Evolutionary conservation across 2,797 vertebrate species (phyloP).

Genomic region (Hapalemur alaotrensis): DNA sequence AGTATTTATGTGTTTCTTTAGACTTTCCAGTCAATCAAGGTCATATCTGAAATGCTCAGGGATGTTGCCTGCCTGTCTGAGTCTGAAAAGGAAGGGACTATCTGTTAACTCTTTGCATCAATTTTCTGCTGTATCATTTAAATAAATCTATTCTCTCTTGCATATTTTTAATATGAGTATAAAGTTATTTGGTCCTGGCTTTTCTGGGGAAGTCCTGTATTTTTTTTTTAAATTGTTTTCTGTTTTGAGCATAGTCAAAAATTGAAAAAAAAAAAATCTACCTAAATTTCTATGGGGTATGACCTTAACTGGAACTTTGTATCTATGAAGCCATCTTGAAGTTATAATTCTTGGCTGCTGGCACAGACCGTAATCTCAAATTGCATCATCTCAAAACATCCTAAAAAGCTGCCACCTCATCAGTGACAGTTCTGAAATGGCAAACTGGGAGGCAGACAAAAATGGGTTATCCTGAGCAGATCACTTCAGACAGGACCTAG

Average conservation of each 20-base stretch:
- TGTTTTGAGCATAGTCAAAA: background rate
- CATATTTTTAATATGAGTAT: background rate
- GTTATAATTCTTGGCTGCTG: background rate
- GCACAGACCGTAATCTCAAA: constrained; percentile 15
- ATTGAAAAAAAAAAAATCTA: background rate
- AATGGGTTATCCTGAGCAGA: background rate
- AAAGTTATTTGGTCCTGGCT: background rate
- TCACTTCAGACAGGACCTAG: background rate
- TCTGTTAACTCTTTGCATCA: background rate
- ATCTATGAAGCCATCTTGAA: constrained; percentile 20
- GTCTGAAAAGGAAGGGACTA: background rate
- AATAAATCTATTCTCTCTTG: background rate
- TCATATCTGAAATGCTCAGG: background rate
- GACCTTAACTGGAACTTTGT: background rate
- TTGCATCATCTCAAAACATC: background rate
- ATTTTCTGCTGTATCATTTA: background rate
- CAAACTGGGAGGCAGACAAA: background rate
- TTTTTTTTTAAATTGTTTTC: background rate
- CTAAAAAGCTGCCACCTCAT: background rate
- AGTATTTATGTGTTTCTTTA: background rate
- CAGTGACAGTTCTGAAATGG: background rate
- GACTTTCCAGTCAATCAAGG: background rate
- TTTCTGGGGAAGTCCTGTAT: background rate
- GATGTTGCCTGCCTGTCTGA: background rate
- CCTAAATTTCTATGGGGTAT: background rate